Base-by-base conservation (phyloP, 2,113 vertebrate species). In the Nothoprocta pentlandii region DNA sequence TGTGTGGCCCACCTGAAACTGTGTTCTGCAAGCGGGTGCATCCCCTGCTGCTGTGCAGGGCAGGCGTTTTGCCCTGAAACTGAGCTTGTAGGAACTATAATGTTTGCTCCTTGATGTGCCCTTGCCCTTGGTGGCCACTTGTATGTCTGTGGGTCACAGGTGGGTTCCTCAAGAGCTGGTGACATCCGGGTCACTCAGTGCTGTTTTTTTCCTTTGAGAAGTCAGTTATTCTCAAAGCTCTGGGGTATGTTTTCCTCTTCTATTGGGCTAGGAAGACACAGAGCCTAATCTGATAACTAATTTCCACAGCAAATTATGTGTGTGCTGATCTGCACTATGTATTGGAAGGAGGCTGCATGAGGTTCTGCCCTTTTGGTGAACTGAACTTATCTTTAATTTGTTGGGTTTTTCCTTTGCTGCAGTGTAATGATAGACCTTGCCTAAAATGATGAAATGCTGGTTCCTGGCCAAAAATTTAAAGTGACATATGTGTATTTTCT, bases 381-480 rank as follows among this genome's bases (percentile, higher is more conserved):
- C 70, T 80, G 62, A 84, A 79, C 12, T 73, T 74, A n/a, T 87
- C 82, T 93, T 83, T 86, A 63, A 91, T 91, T 92, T 92, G 32
- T 58, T 85, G 68, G 19, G 8, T 12, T 23, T 64, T 75, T 25
- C 34, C 74, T 83, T 76, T 46, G 15, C 78, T 62, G 79, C 74
- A 74, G 22, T 36, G 26, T 73, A 58, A 80, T 71, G 79, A 84
- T 44, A 94, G 81, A 86, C 70, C 79, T 93, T 96, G 63, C 81
- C 76, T 88, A 75, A 53, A 92, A 81, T 87, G 88, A 90, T 77
- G 47, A 93, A 96, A 86, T 89, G 26, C 76, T 96, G 93, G 86
- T 94, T 93, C 36, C 66, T 89, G 62, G 94, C 95, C 96, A 97
- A 91, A 93, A 90, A 32, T 83, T 77, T 94, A 86, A 88, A 94